A percentile compares a stretch with the other conserved stretches of the same genome.
phyloP scores from a whole-genome alignment of 2,113 vertebrate genomes.

The Centropus bengalensis region DNA sequence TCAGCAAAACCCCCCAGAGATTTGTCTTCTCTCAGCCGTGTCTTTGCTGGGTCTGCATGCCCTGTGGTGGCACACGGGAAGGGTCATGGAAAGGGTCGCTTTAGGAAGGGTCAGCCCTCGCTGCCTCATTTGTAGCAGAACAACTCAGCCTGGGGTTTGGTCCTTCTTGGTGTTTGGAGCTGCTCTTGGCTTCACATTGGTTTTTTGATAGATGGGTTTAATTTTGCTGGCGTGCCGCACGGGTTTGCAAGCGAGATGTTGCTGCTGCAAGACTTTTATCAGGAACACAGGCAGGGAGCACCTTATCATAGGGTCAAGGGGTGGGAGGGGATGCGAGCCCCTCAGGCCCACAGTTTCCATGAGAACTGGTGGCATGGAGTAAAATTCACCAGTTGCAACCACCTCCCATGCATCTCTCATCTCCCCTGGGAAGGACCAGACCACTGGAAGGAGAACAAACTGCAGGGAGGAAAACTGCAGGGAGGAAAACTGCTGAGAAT shows the following conservation, averaged over 20 bases:
- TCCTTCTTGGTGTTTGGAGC: constrained; percentile 40
- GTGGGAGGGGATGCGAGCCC: not conserved
- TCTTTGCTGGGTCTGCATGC: not conserved
- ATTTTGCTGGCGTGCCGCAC: constrained; percentile 45
- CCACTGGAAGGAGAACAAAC: not conserved
- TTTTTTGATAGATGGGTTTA: constrained; percentile 61
- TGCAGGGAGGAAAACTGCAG: accelerated
- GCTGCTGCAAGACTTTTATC: not conserved
- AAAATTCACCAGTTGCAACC: accelerated
- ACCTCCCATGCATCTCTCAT: not conserved
- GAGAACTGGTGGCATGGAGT: not conserved
- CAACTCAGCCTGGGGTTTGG: constrained; percentile 35
- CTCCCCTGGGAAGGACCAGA: not conserved
- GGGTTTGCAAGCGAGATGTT: constrained; percentile 46
- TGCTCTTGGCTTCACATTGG: not conserved
- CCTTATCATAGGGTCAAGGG: not conserved
- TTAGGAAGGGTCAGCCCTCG: not conserved
- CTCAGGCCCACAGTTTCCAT: not conserved
- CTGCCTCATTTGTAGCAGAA: not conserved
- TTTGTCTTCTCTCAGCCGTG: not conserved
- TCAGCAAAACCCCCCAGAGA: not conserved
- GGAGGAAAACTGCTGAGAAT: not conserved
- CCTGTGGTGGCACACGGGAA: not conserved
- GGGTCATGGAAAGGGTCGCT: not conserved
- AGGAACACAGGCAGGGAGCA: not conserved